A percentile compares a stretch with the other conserved stretches of the same genome.
Evolutionary conservation across 1,140 invertebrate species (phyloP).

Genomic region (Cydia splendana): DNA sequence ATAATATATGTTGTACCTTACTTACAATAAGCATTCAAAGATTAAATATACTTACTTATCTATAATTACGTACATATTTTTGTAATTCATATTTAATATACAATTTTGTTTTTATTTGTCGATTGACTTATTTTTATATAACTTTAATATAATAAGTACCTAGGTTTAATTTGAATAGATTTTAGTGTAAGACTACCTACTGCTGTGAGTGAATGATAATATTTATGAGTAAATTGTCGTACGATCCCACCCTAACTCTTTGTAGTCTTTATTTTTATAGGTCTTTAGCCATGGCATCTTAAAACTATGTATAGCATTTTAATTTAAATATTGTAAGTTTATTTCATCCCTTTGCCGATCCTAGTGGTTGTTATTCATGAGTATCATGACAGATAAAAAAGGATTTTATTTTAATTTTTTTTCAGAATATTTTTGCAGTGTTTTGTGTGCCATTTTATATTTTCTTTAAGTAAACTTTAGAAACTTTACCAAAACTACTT

Average conservation of each 20-base stretch:
- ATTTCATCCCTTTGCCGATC: too few species aligned
- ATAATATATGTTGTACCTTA: too few species aligned
- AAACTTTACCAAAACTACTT: background rate
- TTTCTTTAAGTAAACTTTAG: background rate
- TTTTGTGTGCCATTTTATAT: slow-evolving; percentile 6
- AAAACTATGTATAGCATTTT: too few species aligned
- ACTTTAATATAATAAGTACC: background rate
- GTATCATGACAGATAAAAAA: background rate
- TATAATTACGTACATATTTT: too few species aligned
- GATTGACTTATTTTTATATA: background rate
- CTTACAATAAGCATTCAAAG: too few species aligned
- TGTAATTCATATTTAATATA: too few species aligned
- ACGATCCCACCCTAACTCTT: slow-evolving; percentile 6
- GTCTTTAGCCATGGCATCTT: background rate
- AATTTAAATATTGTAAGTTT: background rate
- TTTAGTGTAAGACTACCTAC: background rate
- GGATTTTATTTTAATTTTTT: background rate
- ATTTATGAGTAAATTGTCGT: background rate
- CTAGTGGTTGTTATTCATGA: too few species aligned
- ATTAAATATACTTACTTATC: too few species aligned
- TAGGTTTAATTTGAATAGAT: background rate
- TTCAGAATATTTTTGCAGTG: background rate
- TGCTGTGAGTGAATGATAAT: slow-evolving; percentile 6
- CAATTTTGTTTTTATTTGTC: too few species aligned
- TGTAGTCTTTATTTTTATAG: background rate